These are phyloP conservation scores for Aphodius granarius DNA, from an alignment of 2,888 invertebrate species.

Conservation along the genomic window DNA sequence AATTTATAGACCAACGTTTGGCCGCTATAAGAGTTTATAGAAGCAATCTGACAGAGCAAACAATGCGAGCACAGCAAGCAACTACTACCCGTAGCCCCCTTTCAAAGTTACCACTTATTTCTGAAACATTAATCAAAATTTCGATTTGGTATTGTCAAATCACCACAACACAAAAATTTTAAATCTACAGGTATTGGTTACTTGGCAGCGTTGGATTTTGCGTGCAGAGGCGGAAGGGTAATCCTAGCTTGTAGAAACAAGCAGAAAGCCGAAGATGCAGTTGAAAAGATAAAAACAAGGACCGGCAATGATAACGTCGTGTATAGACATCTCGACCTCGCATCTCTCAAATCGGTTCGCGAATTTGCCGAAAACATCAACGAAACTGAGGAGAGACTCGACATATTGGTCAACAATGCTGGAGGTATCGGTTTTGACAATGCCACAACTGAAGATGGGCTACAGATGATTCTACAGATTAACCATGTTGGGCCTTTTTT, in stretches of 20 bases:
- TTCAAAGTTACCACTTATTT: too few relatives aligned
- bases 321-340: constrained; percentile 57
- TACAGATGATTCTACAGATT: constrained; percentile 58
- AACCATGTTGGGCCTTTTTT: constrained; percentile 50
- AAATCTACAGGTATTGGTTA: constrained; percentile 49
- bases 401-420: constrained; percentile 68
- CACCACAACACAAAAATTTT: constrained; percentile 13
- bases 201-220: constrained; percentile 51
- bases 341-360: constrained; percentile 59
- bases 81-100: too few relatives aligned
- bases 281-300: constrained; percentile 38
- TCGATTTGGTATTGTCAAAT: too few relatives aligned
- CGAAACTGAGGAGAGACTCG: constrained; percentile 57
- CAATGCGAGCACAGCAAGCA: too few relatives aligned
- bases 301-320: constrained; percentile 47
- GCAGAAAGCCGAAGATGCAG: constrained; percentile 27
- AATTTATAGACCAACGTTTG: too few relatives aligned
- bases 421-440: constrained; percentile 56
- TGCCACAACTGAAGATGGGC: constrained; percentile 61
- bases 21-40: too few relatives aligned
- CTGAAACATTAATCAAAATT: too few relatives aligned
- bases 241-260: constrained; percentile 58
- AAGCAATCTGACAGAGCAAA: too few relatives aligned
- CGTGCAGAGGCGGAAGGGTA: constrained; percentile 56
- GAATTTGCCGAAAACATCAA: constrained; percentile 63